Evolutionary conservation across 2,797 vertebrate species (phyloP), one percentile per base, ranked within the genome.

Genomic region (Bucorvus abyssinicus): DNA sequence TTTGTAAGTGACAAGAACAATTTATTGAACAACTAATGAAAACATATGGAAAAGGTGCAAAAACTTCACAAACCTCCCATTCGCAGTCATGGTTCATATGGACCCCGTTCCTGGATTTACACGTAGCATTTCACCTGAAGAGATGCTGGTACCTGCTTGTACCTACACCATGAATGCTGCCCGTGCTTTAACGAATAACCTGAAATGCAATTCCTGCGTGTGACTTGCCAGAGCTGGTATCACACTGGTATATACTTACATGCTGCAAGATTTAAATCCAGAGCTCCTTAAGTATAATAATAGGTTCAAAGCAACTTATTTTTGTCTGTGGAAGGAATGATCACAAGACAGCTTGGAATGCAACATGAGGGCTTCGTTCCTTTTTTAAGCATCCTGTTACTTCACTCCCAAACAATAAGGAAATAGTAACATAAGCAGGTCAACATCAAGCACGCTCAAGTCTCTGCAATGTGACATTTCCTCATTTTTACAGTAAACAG

Each of bases 231-330:
- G 52, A 77, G 36, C 45, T 89, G 74, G 14, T 68, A 84, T 95
- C 90, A 77, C 68, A 44, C 18, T 34, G 47, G 60, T 52, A 70
- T 53, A 82, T 64, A 71, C 42, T 88, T 90, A 60, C 24, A 82
- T 4, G 32, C 71, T 34, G 15, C 42, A 44, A 84, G 83, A 90
- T 57, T 89, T 94, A 89, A 96, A 96, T 56, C 56, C 63, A 81
- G 49, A 55, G 57, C 57, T 94, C 87, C 86, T 76, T 40, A 83
- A 91, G 57, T n/a, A 85, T 74, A 96, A 68, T 40, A 84, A 94
- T 65, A 95, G 55, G 88, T 95, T 96, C 93, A 95, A 96, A 89
- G 89, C 64, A 86, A 95, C 42, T 94, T 94, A 95, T 96, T 96
- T 96, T 95, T 88, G 74, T 86, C 89, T 32, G 44, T 93, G 87